A percentile compares a stretch with the other conserved stretches of the same genome.
Conservation (phyloP, 2,888 invertebrate genomes). For the Conus canariensis region DNA sequence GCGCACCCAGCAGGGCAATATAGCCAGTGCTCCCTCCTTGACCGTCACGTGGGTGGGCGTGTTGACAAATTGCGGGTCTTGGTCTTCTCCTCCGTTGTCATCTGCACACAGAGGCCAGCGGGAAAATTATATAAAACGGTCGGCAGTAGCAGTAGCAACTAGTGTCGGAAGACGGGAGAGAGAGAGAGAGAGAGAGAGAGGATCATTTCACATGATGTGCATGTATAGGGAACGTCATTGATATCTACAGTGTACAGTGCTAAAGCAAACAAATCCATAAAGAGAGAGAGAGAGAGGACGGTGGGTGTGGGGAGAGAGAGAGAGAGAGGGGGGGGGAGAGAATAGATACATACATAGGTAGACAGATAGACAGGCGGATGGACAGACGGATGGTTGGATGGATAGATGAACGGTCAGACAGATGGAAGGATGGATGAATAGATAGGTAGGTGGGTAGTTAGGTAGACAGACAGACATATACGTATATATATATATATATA, state of each 20-base stretch:
- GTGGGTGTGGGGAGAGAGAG: too few relatives aligned
- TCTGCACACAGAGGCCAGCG: background rate
- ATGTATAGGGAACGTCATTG: too few relatives aligned
- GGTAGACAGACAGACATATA: background rate
- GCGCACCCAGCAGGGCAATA: conserved; percentile 44
- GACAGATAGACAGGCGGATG: too few relatives aligned
- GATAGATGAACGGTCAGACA: too few relatives aligned
- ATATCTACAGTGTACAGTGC: too few relatives aligned
- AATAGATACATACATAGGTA: too few relatives aligned
- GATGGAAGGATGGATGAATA: too few relatives aligned
- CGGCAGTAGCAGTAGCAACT: background rate
- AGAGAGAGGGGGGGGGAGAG: too few relatives aligned
- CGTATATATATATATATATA: background rate
- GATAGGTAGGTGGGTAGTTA: too few relatives aligned
- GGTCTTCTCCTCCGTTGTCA: background rate
- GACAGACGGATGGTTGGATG: too few relatives aligned
- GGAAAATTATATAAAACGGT: background rate
- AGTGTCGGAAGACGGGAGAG: background rate
- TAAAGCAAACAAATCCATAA: too few relatives aligned
- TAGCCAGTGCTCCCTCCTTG: conserved; percentile 36
- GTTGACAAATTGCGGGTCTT: conserved; percentile 31
- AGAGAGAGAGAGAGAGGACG: too few relatives aligned
- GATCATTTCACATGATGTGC: background rate
- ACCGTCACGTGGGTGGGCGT: conserved; percentile 42
- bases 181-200: background rate